Conservation (phyloP, 2,888 invertebrate genomes). For the Calameuta pallipes region DNA sequence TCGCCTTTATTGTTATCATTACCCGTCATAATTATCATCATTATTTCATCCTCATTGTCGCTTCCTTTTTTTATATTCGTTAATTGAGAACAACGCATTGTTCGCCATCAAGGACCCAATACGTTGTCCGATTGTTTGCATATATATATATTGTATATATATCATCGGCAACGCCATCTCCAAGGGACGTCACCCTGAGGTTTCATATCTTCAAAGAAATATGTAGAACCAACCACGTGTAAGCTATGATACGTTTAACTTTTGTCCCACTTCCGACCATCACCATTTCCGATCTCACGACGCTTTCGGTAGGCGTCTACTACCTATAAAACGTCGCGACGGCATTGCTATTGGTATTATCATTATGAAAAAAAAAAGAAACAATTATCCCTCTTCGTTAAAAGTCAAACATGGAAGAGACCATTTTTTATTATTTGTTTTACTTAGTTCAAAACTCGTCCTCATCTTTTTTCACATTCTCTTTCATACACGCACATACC, state of each 20-base stretch:
- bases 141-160: conserved; percentile 24
- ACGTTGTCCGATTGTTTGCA: conserved; percentile 29
- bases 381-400: not conserved
- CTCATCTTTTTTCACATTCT: conserved; percentile 18
- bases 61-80: not conserved
- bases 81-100: not conserved
- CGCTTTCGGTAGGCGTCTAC: not conserved
- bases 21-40: conserved; percentile 24
- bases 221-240: conserved; percentile 37
- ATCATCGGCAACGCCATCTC: conserved; percentile 24
- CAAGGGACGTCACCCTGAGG: conserved; percentile 17
- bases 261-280: not conserved
- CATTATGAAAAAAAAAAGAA: not conserved
- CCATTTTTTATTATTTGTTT: conserved; percentile 32
- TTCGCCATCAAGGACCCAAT: not conserved
- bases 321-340: not conserved
- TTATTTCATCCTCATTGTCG: conserved; percentile 28
- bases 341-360: not conserved
- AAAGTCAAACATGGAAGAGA: conserved; percentile 52
- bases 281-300: not conserved
- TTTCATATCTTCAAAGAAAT: conserved; percentile 31
- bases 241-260: not conserved
- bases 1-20: conserved; percentile 48
- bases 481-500: conserved; percentile 16
- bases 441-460: conserved; percentile 30